Evolutionary conservation across 2,797 vertebrate species (phyloP).

Genomic region (Arrhamphus sclerolepis): DNA sequence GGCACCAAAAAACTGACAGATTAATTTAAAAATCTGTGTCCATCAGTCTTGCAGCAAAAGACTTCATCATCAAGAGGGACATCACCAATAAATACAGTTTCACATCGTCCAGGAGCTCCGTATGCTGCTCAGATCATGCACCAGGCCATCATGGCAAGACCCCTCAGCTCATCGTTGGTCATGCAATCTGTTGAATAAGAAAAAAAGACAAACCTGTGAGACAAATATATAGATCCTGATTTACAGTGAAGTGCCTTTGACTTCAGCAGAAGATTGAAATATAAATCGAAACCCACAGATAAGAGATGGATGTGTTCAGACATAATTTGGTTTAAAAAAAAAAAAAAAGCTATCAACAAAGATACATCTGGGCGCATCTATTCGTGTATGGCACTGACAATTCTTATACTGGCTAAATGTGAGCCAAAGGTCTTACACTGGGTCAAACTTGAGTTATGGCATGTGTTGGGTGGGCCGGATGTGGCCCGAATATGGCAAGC

Average conservation of each 20-base stretch:
- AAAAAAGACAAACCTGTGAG: constrained; percentile 2
- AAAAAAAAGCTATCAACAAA: no score
- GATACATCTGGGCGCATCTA: no score
- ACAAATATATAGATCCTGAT: not conserved
- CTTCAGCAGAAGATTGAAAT: no score
- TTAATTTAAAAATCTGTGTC: not conserved
- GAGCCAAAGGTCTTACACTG: no score
- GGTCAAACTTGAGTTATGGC: no score
- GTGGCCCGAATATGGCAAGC: no score
- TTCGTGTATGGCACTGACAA: no score
- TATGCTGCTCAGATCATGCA: constrained; percentile 69
- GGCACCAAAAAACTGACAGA: not conserved
- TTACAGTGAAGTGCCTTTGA: not conserved
- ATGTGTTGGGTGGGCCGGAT: no score
- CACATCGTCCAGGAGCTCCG: constrained; percentile 38
- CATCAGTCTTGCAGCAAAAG: constrained; percentile 1
- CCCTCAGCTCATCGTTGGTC: constrained; percentile 68
- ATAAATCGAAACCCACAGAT: no score
- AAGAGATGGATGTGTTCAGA: no score
- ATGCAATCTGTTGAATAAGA: constrained; percentile 61
- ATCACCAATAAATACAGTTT: constrained; percentile 14
- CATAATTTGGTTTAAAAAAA: no score
- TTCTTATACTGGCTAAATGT: no score
- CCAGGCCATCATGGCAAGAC: constrained; percentile 76
- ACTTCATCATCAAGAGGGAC: constrained; percentile 6